Percentiles rank a stretch among this genome's conserved stretches.
Evolutionary conservation across 2,888 invertebrate genomes (phyloP).

Genomic region (Nymphalis urticae): DNA sequence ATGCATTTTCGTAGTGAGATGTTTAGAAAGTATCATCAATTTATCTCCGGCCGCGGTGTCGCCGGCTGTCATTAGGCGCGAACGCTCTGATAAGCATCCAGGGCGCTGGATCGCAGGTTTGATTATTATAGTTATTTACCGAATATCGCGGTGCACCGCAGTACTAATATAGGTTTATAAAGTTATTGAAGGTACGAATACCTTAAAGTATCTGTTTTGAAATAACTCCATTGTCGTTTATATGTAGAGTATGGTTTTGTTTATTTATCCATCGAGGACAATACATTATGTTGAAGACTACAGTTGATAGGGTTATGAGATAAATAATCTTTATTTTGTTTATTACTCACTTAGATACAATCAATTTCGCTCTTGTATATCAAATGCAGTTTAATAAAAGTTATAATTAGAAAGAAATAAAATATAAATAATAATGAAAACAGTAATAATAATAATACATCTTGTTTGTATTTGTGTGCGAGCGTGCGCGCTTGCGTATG

Average conservation of each 20-base stretch:
- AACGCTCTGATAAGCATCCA: slow-evolving; percentile 49
- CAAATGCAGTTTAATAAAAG: no score
- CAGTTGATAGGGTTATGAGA: no score
- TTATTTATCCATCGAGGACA: not conserved
- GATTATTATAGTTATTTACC: slow-evolving; percentile 44
- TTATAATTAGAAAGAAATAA: no score
- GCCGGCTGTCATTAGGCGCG: slow-evolving; percentile 35
- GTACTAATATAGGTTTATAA: slow-evolving; percentile 29
- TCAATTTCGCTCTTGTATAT: no score
- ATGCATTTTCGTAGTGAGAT: slow-evolving; percentile 22
- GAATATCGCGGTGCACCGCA: slow-evolving; percentile 42
- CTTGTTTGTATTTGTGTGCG: no score
- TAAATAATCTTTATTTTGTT: no score
- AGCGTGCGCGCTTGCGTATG: no score
- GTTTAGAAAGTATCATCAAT: slow-evolving; percentile 36
- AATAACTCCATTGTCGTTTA: slow-evolving; percentile 7
- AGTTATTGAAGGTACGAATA: slow-evolving; percentile 17
- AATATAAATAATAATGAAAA: no score
- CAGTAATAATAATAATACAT: no score
- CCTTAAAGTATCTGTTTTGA: slow-evolving; percentile 10
- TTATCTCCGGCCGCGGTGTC: slow-evolving; percentile 36
- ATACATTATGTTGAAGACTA: no score
- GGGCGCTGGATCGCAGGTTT: slow-evolving; percentile 41
- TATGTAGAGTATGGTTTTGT: not conserved
- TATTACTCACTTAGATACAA: no score